Conservation (phyloP, 2,797 vertebrate species). For the Falco concolor region DNA sequence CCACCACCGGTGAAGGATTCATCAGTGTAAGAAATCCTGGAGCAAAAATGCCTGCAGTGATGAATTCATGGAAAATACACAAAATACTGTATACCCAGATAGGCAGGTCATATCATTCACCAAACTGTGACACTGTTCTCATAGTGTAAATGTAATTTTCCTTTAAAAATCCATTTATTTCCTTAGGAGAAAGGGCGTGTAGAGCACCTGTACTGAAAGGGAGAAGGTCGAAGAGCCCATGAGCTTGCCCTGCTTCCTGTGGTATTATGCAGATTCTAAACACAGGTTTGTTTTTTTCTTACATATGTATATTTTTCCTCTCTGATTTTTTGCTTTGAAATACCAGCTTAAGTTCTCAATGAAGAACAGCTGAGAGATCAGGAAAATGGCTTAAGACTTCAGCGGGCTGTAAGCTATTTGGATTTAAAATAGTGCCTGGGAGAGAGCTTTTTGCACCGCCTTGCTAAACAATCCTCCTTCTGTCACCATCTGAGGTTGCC, state of each 20-base stretch:
- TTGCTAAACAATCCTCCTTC: slow-evolving; percentile 20
- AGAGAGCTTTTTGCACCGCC: slow-evolving; percentile 13
- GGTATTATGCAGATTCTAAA: not conserved
- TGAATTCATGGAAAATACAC: not conserved
- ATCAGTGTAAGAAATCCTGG: not conserved
- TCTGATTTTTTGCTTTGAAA: slow-evolving; percentile 1
- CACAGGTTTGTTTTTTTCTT: not conserved
- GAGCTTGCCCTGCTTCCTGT: not conserved
- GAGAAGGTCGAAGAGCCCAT: not conserved
- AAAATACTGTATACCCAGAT: not conserved
- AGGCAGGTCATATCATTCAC: not conserved
- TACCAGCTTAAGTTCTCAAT: not conserved
- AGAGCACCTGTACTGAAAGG: not conserved
- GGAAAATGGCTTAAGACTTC: slow-evolving; percentile 21
- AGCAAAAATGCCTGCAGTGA: not conserved
- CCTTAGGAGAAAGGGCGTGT: not conserved
- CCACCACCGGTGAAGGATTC: not conserved
- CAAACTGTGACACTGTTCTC: not conserved
- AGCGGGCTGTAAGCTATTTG: slow-evolving; percentile 25
- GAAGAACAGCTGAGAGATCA: slow-evolving; percentile 30
- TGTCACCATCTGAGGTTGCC: not conserved
- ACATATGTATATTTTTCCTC: not conserved
- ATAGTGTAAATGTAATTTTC: not conserved
- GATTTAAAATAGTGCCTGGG: slow-evolving; percentile 33
- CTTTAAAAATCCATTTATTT: not conserved